Percentiles rank a stretch among this genome's conserved stretches.
Evolutionary conservation across 2,797 vertebrate species (phyloP).

Genomic region (Tokudaia tokunoshimensis): DNA sequence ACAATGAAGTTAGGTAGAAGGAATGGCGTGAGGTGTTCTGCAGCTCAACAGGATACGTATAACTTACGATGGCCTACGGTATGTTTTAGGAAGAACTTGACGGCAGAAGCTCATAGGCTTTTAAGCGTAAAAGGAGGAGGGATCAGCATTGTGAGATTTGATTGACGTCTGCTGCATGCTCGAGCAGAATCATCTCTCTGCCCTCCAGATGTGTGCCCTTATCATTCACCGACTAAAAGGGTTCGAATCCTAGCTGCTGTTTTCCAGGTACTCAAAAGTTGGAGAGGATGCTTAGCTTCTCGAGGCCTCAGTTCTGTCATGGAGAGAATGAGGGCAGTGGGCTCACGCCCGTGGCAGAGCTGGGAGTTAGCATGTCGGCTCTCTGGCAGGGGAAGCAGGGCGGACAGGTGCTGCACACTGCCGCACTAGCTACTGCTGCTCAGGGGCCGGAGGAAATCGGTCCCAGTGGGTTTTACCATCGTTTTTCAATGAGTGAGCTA

Average conservation of each 20-base stretch:
- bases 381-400: background rate
- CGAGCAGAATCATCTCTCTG: too few relatives aligned
- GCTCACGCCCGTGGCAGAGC: background rate
- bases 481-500: conserved; percentile 21
- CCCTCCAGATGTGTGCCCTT: background rate
- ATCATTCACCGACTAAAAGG: background rate
- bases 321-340: background rate
- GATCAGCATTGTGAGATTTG: background rate
- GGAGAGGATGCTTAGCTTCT: background rate
- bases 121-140: background rate
- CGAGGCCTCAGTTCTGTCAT: background rate
- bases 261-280: background rate
- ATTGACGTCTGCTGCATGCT: background rate
- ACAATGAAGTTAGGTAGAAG: background rate
- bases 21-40: background rate
- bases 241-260: background rate
- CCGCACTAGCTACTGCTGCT: background rate
- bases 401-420: background rate
- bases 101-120: background rate
- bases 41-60: background rate
- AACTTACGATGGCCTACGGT: background rate
- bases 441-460: background rate
- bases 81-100: background rate
- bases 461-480: background rate
- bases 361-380: background rate